Conservation (phyloP, 2,797 vertebrate genomes). For the Enteromius anoplus region DNA sequence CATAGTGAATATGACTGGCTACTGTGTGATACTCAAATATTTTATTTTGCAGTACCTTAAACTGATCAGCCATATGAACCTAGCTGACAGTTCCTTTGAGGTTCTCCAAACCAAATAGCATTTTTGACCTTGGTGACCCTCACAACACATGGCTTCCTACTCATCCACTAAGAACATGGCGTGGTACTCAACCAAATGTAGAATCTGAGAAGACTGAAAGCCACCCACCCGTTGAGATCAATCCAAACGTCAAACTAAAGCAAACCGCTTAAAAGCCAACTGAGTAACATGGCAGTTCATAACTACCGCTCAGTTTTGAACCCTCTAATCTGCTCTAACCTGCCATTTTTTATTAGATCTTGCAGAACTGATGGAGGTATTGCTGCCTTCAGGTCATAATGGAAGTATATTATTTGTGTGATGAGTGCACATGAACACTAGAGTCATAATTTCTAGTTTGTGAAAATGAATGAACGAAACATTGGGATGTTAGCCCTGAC, state of each 20-base stretch:
- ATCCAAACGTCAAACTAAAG: conserved; percentile 23
- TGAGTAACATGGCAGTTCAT: conserved; percentile 14
- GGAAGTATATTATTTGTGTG: conserved; percentile 1
- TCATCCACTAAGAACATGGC: background rate
- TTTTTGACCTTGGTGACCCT: conserved; percentile 21
- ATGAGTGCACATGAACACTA: background rate
- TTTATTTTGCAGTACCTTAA: conserved; percentile 9
- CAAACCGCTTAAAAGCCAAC: background rate
- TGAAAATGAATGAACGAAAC: background rate
- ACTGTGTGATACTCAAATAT: background rate
- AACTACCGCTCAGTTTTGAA: conserved; percentile 6
- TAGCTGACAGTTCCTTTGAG: conserved; percentile 13
- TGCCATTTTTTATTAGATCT: background rate
- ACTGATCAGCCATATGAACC: conserved; percentile 23
- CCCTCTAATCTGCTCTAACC: conserved; percentile 20
- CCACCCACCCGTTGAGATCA: conserved; percentile 7
- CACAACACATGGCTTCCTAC: conserved; percentile 21
- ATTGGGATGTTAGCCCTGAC: background rate
- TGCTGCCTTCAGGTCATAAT: conserved; percentile 19
- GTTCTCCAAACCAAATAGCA: background rate
- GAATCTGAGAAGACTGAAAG: conserved; percentile 1
- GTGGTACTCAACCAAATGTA: background rate
- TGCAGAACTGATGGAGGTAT: background rate
- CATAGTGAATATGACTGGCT: background rate
- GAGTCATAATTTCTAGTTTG: background rate